These are phyloP conservation scores for Diglossa brunneiventris DNA, from an alignment of 2,113 vertebrate species.

Conservation along the genomic window DNA sequence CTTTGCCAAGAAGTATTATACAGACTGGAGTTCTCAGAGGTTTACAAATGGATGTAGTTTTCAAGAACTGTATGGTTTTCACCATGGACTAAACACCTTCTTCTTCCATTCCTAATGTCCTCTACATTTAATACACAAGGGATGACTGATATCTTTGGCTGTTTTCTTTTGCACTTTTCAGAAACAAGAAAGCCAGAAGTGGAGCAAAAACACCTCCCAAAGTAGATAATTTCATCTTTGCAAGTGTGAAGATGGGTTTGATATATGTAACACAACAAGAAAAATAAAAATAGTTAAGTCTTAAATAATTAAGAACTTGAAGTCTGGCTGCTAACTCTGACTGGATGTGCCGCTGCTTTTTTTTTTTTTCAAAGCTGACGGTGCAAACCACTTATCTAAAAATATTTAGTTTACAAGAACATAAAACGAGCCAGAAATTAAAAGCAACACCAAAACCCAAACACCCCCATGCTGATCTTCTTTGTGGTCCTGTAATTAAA, in stretches of 20 bases:
- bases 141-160: not conserved
- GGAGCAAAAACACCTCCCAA: not conserved
- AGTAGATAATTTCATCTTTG: not conserved
- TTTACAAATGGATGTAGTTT: not conserved
- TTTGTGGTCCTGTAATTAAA: not conserved
- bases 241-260: not conserved
- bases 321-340: not conserved
- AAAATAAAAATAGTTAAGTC: not conserved
- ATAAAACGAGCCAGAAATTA: not conserved
- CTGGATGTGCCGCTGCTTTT: not conserved
- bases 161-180: not conserved
- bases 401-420: not conserved
- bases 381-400: not conserved
- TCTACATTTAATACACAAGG: not conserved
- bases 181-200: not conserved
- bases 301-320: conserved; percentile 1
- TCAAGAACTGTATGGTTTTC: not conserved
- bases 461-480: not conserved
- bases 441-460: not conserved
- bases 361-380: not conserved
- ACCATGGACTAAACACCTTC: not conserved
- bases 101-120: not conserved
- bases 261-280: not conserved
- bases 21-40: not conserved
- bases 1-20: not conserved